These are phyloP conservation scores for Saccostrea cuccullata DNA, from an alignment of 1,140 invertebrate genomes.

Conservation along the genomic window DNA sequence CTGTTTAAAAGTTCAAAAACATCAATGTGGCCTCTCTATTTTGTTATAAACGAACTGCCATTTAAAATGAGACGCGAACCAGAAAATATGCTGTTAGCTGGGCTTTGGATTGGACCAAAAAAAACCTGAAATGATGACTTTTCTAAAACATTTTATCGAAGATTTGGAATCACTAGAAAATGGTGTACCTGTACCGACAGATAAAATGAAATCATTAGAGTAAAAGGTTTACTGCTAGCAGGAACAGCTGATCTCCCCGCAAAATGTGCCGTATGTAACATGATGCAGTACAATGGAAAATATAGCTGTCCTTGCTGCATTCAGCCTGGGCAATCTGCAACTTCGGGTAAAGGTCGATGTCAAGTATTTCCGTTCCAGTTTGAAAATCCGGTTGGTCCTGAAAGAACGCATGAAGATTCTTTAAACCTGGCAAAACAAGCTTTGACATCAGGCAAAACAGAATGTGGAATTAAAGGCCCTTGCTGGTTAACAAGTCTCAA, in stretches of 20 bases:
- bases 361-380: slow-evolving; percentile 40
- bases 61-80: slow-evolving; percentile 42
- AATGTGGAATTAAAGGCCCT: slow-evolving; percentile 45
- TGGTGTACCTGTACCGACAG: slow-evolving; percentile 40
- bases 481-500: slow-evolving; percentile 51
- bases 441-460: background rate
- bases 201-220: slow-evolving; percentile 32
- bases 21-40: slow-evolving; percentile 52
- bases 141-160: slow-evolving; percentile 31
- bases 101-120: slow-evolving; percentile 47
- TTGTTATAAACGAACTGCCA: slow-evolving; percentile 55
- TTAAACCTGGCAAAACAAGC: slow-evolving; percentile 26
- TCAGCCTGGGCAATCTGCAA: slow-evolving; percentile 43
- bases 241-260: slow-evolving; percentile 58
- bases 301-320: slow-evolving; percentile 55
- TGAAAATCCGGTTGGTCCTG: slow-evolving; percentile 34
- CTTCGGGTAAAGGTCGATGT: slow-evolving; percentile 34
- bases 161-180: slow-evolving; percentile 7
- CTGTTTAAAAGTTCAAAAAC: slow-evolving; percentile 53
- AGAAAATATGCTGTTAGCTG: slow-evolving; percentile 52
- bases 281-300: slow-evolving; percentile 57
- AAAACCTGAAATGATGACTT: slow-evolving; percentile 52
- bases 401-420: slow-evolving; percentile 46
- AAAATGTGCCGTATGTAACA: slow-evolving; percentile 50
- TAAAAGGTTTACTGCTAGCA: slow-evolving; percentile 50